These are phyloP conservation scores for Lithophane semibrunnea DNA, from an alignment of 2,888 invertebrate species.

Conservation along the genomic window DNA sequence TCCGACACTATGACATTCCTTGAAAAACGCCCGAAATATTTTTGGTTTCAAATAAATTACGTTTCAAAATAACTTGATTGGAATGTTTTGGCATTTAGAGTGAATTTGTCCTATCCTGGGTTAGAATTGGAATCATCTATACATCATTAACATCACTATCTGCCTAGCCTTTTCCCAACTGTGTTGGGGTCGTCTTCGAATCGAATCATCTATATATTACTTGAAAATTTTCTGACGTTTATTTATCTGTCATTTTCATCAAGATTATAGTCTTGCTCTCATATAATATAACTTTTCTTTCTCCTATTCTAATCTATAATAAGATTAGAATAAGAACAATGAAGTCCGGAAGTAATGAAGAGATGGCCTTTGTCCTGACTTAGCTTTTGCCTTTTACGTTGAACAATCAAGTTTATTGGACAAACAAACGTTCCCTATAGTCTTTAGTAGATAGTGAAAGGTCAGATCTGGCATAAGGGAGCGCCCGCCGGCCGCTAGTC, in stretches of 20 bases:
- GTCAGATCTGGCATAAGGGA: conserved; percentile 52
- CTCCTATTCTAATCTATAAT: not conserved
- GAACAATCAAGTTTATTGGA: conserved; percentile 48
- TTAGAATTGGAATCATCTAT: not conserved
- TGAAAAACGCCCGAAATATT: not conserved
- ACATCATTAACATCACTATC: no score
- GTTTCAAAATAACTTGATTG: not conserved
- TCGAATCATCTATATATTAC: not conserved
- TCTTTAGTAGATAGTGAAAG: conserved; percentile 55
- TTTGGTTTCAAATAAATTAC: not conserved
- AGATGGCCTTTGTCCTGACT: conserved; percentile 8
- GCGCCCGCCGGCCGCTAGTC: conserved; percentile 26
- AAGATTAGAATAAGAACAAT: not conserved
- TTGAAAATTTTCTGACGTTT: not conserved
- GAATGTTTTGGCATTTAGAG: conserved; percentile 5
- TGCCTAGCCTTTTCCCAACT: no score
- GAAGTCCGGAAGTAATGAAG: conserved; percentile 16
- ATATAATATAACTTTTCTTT: conserved; percentile 4
- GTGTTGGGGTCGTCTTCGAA: no score
- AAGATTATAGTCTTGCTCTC: not conserved
- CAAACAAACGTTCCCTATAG: conserved; percentile 44
- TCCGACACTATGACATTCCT: conserved; percentile 15
- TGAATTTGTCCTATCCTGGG: not conserved
- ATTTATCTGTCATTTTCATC: not conserved
- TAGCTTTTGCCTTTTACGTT: conserved; percentile 12